Percentiles rank a stretch among this genome's conserved stretches.
Conservation (phyloP, 1,140 invertebrate genomes). For the Chrysopa pallens region DNA sequence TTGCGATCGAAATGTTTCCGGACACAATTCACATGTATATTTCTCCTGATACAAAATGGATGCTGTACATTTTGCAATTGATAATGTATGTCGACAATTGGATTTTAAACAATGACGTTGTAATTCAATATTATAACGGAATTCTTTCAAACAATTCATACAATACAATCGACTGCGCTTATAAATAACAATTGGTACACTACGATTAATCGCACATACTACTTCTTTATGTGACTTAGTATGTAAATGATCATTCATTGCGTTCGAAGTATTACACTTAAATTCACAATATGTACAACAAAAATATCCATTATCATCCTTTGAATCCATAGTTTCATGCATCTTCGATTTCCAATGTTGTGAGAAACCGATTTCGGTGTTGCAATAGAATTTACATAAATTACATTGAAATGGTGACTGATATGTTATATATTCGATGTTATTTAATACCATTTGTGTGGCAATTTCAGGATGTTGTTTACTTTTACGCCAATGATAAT, state of each 20-base stretch:
- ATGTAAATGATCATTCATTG: constrained; percentile 50
- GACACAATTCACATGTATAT: constrained; percentile 36
- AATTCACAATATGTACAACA: constrained; percentile 62
- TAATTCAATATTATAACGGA: constrained; percentile 52
- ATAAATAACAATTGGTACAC: constrained; percentile 59
- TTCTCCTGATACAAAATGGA: constrained; percentile 44
- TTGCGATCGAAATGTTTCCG: constrained; percentile 33
- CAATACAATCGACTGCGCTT: constrained; percentile 43
- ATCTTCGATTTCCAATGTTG: constrained; percentile 49
- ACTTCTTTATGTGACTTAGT: constrained; percentile 48
- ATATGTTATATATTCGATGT: constrained; percentile 55
- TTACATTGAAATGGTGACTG: constrained; percentile 71
- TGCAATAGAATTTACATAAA: constrained; percentile 69
- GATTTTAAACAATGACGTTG: constrained; percentile 35
- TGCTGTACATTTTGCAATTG: constrained; percentile 18
- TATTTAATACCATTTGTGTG: constrained; percentile 44
- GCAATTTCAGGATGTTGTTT: constrained; percentile 29
- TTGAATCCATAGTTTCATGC: constrained; percentile 29
- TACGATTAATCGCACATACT: constrained; percentile 51
- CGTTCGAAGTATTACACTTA: constrained; percentile 38
- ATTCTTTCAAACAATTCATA: constrained; percentile 35
- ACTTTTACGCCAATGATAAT: constrained; percentile 58
- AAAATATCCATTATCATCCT: constrained; percentile 30
- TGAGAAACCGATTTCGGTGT: constrained; percentile 50
- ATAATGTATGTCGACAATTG: constrained; percentile 22